Evolutionary conservation across 1,140 invertebrate species (phyloP).

Genomic region (Nebria ingens): DNA sequence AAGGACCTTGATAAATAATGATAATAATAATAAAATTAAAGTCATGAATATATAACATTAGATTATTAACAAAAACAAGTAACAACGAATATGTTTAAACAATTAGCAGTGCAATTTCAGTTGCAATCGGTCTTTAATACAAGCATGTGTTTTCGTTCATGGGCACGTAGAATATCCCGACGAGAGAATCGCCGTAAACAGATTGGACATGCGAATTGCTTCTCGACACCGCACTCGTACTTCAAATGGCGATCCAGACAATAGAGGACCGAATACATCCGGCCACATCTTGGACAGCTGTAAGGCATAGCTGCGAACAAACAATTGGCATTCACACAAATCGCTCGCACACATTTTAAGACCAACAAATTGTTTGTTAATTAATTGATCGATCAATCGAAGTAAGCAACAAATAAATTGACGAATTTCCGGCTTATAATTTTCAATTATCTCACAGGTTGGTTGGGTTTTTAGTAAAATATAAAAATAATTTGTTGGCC

Average conservation of each 20-base stretch:
- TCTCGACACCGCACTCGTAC: conserved; percentile 35
- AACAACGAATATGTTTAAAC: too few relatives aligned
- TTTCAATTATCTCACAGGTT: not conserved
- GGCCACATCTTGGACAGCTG: conserved; percentile 34
- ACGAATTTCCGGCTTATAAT: not conserved
- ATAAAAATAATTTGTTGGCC: conserved; percentile 19
- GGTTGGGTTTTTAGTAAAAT: not conserved
- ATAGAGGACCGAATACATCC: conserved; percentile 35
- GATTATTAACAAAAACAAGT: too few relatives aligned
- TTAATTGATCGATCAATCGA: not conserved
- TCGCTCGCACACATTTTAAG: not conserved
- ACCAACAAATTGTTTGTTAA: not conserved
- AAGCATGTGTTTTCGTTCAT: conserved; percentile 18
- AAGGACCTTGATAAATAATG: too few relatives aligned
- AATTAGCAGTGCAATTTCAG: too few relatives aligned
- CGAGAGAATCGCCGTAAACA: conserved; percentile 30
- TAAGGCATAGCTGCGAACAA: conserved; percentile 15
- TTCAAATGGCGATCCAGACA: conserved; percentile 34
- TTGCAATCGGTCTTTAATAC: too few relatives aligned
- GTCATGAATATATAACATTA: too few relatives aligned
- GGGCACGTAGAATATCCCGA: conserved; percentile 27
- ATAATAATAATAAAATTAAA: too few relatives aligned
- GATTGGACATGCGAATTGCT: conserved; percentile 32
- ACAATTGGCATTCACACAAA: not conserved
- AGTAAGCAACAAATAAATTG: not conserved